Conservation (phyloP, 2,113 vertebrate species). For the Strigops habroptila region DNA sequence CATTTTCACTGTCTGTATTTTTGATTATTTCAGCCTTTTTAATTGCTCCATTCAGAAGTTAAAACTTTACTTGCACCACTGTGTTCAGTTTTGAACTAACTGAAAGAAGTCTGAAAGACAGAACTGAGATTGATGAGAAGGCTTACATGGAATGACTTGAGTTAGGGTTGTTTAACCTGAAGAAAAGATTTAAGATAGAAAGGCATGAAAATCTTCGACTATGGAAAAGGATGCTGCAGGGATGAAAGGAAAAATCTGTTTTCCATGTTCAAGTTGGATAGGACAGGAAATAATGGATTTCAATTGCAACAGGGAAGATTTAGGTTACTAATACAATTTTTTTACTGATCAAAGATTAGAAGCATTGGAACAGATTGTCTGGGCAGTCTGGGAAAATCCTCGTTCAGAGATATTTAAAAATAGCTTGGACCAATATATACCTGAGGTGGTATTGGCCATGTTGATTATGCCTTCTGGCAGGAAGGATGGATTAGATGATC, state of each 20-base stretch:
- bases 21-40: neutral
- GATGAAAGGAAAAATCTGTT: neutral
- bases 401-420: slow-evolving; percentile 21
- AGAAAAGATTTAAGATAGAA: neutral
- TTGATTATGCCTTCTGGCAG: slow-evolving; percentile 37
- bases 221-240: neutral
- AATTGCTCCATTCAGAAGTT: neutral
- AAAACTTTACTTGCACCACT: neutral
- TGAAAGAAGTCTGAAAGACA: neutral
- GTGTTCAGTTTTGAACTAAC: neutral
- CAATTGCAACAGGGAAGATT: slow-evolving; percentile 1
- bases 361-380: neutral
- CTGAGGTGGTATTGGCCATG: slow-evolving; percentile 5
- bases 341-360: slow-evolving; percentile 32
- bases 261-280: neutral
- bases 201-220: neutral
- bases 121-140: neutral
- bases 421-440: neutral
- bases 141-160: neutral
- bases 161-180: neutral
- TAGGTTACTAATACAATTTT: neutral
- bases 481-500: slow-evolving; percentile 28
- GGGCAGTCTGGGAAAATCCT: neutral
- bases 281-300: slow-evolving; percentile 4
- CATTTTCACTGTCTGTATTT: neutral